phyloP scores from a whole-genome alignment of 2,888 invertebrate genomes.

The Perdita meconis region DNA sequence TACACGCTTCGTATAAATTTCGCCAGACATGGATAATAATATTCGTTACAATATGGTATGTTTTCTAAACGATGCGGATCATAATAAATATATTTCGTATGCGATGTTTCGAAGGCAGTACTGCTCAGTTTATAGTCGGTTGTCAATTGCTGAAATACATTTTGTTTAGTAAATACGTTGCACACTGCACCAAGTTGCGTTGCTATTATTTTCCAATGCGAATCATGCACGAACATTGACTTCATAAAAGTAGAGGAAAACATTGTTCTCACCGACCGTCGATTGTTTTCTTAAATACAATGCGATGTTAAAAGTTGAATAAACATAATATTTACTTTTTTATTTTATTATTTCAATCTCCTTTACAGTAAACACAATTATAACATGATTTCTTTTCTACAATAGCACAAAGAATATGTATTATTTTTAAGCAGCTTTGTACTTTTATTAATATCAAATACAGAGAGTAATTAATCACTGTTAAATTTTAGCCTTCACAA shows the following conservation, averaged over 20 bases:
- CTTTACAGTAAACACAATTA: background rate
- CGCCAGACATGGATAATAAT: conserved; percentile 68
- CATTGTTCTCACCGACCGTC: conserved; percentile 19
- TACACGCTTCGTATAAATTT: conserved; percentile 45
- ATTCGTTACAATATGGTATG: conserved; percentile 74
- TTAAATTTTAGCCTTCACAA: conserved; percentile 67
- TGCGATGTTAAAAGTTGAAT: conserved; percentile 22
- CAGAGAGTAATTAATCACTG: conserved; percentile 8
- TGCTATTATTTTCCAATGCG: background rate
- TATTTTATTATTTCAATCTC: conserved; percentile 24
- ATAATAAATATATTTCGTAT: conserved; percentile 25
- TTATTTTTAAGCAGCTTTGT: background rate
- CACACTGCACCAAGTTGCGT: background rate
- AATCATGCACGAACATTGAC: conserved; percentile 1
- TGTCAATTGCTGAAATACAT: conserved; percentile 21
- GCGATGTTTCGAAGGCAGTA: conserved; percentile 22
- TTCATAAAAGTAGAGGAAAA: conserved; percentile 13
- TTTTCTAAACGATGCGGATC: conserved; percentile 40
- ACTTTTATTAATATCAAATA: background rate
- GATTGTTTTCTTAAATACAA: conserved; percentile 15
- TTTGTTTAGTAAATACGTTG: conserved; percentile 29
- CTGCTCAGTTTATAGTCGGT: conserved; percentile 45
- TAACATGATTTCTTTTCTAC: background rate
- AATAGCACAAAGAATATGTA: background rate
- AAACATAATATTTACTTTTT: background rate